phyloP scores from a whole-genome alignment of 2,113 vertebrate genomes.

The Myrmecophaga tridactyla region DNA sequence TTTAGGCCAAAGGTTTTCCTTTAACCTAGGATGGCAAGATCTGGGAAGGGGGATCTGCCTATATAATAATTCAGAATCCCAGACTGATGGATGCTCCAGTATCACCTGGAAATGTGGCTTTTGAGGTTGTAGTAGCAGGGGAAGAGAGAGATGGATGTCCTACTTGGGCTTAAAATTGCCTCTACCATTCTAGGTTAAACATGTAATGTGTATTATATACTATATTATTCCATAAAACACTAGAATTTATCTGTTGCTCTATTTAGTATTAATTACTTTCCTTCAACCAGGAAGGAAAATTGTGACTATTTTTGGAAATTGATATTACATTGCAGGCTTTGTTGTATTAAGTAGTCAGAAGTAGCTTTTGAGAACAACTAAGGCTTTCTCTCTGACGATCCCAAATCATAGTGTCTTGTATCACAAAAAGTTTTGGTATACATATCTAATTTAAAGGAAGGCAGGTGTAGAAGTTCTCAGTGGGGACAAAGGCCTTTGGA shows the following conservation, averaged over 20 bases:
- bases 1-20: neutral
- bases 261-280: neutral
- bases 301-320: conserved; percentile 6
- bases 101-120: no score
- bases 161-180: no score
- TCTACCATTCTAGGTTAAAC: neutral
- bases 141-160: no score
- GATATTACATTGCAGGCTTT: neutral
- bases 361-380: neutral
- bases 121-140: no score
- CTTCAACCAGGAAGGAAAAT: neutral
- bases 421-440: neutral
- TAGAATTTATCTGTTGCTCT: neutral
- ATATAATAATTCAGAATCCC: no score
- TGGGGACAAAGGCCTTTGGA: neutral
- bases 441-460: neutral
- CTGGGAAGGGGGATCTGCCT: no score
- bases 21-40: no score
- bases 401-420: neutral
- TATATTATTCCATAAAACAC: neutral
- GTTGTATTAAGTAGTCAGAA: neutral
- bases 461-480: neutral
- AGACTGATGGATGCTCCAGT: no score
- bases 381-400: neutral
- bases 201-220: neutral